Base-by-base conservation (phyloP, 1,140 invertebrate genomes). In the Cydia pomonella region DNA sequence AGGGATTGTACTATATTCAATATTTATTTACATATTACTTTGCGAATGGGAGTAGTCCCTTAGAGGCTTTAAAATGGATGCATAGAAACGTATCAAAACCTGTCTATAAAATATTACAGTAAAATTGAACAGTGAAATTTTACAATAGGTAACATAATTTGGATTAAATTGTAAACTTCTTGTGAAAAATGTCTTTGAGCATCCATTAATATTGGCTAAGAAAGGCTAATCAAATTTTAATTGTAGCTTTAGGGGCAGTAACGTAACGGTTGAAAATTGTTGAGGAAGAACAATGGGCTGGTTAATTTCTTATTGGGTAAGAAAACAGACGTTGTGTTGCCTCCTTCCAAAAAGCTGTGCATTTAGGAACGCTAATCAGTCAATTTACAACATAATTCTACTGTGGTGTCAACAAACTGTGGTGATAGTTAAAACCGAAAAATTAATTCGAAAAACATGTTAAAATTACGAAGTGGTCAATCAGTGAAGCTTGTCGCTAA, bases 121-220 rank as follows among this genome's bases (percentile, higher is more conserved):
- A 50, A 50, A n/a, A 18, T n/a, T 50, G 47, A 50, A 13, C 47
- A 23, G 12, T 10, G 53, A 23, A 12, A 23, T 59, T 59, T 10
- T 59, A 23, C 7, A 59, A 59, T 12, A 0, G 6, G 63, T 66
- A 29, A n/a, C 9, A 18, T 7, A 69, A n/a, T 33, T 69, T 41
- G n/a, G 21, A 69, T 69, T 69, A 38, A 38, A 69, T 38, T 69
- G 16, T 69, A 18, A 69, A 69, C 29, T 69, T 33, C n/a, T n/a
- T 27, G 7, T 21, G n/a, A 38, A 69, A 27, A 29, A 66, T 66
- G 63, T 66, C 16, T 66, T 66, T 29, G 27, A 66, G 27, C 27
- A 16, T 12, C 63, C 13, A 66, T 66, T 21, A 69, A 69, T 69
- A 69, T 69, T n/a, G n/a, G 63, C 33, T 66, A 69, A 69, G n/a